These are phyloP conservation scores for Cecropterus lyciades DNA, from an alignment of 1,140 invertebrate species.

Conservation along the genomic window DNA sequence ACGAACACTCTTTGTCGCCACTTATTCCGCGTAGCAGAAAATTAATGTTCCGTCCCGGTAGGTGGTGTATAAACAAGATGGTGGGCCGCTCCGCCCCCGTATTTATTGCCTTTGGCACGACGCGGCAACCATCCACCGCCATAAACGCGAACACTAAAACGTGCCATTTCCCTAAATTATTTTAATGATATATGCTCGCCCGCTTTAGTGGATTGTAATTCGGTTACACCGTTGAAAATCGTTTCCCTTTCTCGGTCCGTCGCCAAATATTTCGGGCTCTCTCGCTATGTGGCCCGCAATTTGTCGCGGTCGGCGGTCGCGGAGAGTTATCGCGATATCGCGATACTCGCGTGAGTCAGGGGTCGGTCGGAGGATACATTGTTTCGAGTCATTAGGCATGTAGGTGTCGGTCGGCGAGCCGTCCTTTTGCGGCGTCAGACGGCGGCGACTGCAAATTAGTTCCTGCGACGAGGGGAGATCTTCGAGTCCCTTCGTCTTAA, in stretches of 20 bases:
- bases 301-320: constrained; percentile 45
- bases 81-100: constrained; percentile 50
- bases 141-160: constrained; percentile 65
- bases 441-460: constrained; percentile 68
- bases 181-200: constrained; percentile 64
- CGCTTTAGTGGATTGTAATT: constrained; percentile 56
- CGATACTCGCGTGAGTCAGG: constrained; percentile 49
- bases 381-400: constrained; percentile 67
- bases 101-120: constrained; percentile 65
- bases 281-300: constrained; percentile 43
- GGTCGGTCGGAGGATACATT: constrained; percentile 51
- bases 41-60: constrained; percentile 59
- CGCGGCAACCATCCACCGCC: constrained; percentile 47
- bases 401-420: constrained; percentile 53
- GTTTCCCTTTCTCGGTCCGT: constrained; percentile 41
- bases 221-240: constrained; percentile 51
- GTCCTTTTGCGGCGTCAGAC: constrained; percentile 58
- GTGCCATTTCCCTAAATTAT: constrained; percentile 68
- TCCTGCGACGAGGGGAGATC: constrained; percentile 54
- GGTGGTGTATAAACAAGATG: constrained; percentile 67
- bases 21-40: constrained; percentile 59
- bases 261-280: constrained; percentile 52
- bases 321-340: constrained; percentile 40
- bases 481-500: constrained; percentile 62
- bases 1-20: constrained; percentile 58